Evolutionary conservation across 2,888 invertebrate genomes (phyloP).

Genomic region (Lasioglossum leucozonium): DNA sequence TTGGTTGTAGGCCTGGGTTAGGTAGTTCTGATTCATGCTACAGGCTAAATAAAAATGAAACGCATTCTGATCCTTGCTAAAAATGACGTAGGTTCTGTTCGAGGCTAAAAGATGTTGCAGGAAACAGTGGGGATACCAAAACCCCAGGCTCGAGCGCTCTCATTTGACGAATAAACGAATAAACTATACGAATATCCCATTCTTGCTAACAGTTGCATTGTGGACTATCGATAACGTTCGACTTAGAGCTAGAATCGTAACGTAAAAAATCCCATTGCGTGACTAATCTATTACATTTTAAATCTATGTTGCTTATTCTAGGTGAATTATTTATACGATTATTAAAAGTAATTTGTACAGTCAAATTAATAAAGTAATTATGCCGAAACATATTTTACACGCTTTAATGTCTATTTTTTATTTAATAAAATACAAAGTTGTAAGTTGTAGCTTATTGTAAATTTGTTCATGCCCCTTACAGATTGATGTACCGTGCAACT

Average conservation of each 20-base stretch:
- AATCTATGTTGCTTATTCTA: background rate
- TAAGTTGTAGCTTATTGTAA: background rate
- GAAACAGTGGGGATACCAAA: too few species aligned
- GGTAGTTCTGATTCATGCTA: too few species aligned
- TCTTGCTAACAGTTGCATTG: background rate
- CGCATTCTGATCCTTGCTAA: too few species aligned
- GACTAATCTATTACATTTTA: background rate
- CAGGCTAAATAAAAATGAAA: too few species aligned
- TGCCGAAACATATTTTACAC: background rate
- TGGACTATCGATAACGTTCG: background rate
- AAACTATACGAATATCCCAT: background rate
- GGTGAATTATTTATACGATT: background rate
- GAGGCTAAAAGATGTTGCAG: too few species aligned
- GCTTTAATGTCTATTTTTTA: background rate
- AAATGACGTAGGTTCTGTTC: too few species aligned
- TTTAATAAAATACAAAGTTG: background rate
- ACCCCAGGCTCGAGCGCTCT: too few species aligned
- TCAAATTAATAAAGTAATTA: background rate
- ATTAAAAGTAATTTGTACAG: background rate
- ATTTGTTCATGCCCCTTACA: background rate
- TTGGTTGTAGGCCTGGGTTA: too few species aligned
- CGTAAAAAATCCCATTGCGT: background rate
- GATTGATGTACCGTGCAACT: conserved; percentile 13
- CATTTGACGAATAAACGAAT: too few species aligned
- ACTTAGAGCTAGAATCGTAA: background rate